These are phyloP conservation scores for Polypedilum pembai DNA, from an alignment of 1,140 invertebrate species.

Conservation along the genomic window DNA sequence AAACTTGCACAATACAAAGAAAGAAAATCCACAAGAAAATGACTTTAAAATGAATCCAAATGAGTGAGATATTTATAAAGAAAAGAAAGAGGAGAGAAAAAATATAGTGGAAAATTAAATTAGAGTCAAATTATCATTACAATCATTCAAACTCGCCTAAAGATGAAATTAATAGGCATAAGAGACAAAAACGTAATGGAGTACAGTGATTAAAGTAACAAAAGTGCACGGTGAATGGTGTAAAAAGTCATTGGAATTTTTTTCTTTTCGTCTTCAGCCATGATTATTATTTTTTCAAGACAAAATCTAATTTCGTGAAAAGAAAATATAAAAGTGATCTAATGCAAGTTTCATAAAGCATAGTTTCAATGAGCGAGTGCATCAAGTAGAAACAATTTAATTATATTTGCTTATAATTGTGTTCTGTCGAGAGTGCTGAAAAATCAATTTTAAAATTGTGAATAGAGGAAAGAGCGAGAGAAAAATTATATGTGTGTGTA, in stretches of 20 bases:
- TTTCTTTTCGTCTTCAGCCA: background rate
- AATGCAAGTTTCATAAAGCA: background rate
- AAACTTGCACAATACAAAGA: too few relatives aligned
- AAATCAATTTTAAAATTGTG: constrained; percentile 8
- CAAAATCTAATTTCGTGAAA: background rate
- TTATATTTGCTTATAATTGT: background rate
- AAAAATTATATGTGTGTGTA: too few relatives aligned
- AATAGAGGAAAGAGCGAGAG: background rate
- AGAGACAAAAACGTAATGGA: background rate
- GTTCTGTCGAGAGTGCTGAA: background rate
- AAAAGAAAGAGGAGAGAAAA: too few relatives aligned
- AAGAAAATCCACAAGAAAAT: too few relatives aligned
- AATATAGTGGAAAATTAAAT: too few relatives aligned
- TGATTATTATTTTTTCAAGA: background rate
- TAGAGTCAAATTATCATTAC: too few relatives aligned
- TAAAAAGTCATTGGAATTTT: too few relatives aligned
- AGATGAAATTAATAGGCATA: background rate
- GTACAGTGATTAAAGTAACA: background rate
- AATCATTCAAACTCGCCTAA: background rate
- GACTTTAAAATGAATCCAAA: too few relatives aligned
- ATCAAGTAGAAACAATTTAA: too few relatives aligned
- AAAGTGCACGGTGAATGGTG: background rate
- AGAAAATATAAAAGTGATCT: background rate
- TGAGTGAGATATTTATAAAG: too few relatives aligned
- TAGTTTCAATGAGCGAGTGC: too few relatives aligned